A percentile compares a stretch with the other conserved stretches of the same genome.
Conservation (phyloP, 2,797 vertebrate genomes). For the Sphaeramia orbicularis region DNA sequence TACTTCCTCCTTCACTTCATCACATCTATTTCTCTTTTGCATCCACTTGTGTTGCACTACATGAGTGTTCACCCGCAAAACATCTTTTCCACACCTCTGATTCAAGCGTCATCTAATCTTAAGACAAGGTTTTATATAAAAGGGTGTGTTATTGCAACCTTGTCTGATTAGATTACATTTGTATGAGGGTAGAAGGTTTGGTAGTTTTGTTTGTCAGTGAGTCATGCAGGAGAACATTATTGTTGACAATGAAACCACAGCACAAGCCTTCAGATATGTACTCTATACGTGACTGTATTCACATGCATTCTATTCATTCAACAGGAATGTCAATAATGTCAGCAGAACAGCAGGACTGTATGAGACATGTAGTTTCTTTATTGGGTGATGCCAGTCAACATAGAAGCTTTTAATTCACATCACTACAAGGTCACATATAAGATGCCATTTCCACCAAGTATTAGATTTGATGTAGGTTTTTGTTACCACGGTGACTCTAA, state of each 20-base stretch:
- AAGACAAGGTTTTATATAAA: too few relatives aligned
- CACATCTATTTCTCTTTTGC: neutral
- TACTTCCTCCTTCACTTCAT: neutral
- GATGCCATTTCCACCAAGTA: slow-evolving; percentile 44
- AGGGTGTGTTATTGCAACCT: neutral
- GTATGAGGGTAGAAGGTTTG: neutral
- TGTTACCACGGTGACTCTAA: slow-evolving; percentile 70
- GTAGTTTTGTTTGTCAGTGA: neutral
- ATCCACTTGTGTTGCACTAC: neutral
- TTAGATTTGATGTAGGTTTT: slow-evolving; percentile 33
- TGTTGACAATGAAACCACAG: neutral
- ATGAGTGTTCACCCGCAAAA: neutral
- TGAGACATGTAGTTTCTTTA: slow-evolving; percentile 55
- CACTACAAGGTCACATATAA: slow-evolving; percentile 58
- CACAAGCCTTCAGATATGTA: neutral
- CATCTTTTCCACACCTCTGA: neutral
- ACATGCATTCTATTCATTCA: neutral
- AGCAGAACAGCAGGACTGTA: neutral
- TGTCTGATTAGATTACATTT: slow-evolving; percentile 8
- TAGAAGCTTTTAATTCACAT: slow-evolving; percentile 59
- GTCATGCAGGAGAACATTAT: neutral
- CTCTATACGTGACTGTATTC: neutral
- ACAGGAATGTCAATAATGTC: slow-evolving; percentile 15
- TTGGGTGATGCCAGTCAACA: slow-evolving; percentile 50
- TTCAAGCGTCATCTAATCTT: too few relatives aligned